Conservation (phyloP, 2,797 vertebrate genomes). For the Dendrocincla tyrannina region DNA sequence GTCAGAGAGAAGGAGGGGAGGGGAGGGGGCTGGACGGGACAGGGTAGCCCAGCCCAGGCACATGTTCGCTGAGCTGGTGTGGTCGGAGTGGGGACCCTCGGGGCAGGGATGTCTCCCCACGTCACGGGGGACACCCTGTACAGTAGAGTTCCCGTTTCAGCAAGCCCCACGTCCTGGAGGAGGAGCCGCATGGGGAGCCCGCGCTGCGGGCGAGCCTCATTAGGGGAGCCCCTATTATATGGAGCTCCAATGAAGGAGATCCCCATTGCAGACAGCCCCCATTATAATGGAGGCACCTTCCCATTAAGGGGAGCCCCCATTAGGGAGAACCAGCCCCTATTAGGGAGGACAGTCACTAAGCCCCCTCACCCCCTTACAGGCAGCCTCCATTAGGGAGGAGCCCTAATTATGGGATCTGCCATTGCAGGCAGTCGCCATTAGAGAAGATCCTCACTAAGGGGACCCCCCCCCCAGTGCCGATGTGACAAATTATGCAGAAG, state of each 20-base stretch:
- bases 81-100: too few relatives aligned
- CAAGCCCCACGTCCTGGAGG: fast-evolving
- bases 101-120: too few relatives aligned
- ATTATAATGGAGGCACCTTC: too few relatives aligned
- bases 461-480: neutral
- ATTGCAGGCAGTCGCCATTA: neutral
- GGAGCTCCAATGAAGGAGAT: neutral
- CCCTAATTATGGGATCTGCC: neutral
- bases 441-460: neutral
- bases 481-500: fast-evolving
- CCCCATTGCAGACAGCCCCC: neutral
- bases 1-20: conserved; percentile 18
- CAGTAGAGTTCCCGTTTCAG: neutral
- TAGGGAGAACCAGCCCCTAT: too few relatives aligned
- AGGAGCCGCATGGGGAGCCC: neutral
- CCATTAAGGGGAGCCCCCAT: too few relatives aligned
- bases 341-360: neutral
- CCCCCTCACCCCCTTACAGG: neutral
- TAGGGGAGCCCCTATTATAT: too few relatives aligned
- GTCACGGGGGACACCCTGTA: fast-evolving
- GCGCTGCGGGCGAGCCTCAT: fast-evolving
- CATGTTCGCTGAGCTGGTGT: neutral
- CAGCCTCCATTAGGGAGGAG: too few relatives aligned
- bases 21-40: neutral
- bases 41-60: neutral